Percentiles rank a stretch among this genome's conserved stretches.
Conservation (phyloP, 2,888 invertebrate species). For the Nemurella pictetii region DNA sequence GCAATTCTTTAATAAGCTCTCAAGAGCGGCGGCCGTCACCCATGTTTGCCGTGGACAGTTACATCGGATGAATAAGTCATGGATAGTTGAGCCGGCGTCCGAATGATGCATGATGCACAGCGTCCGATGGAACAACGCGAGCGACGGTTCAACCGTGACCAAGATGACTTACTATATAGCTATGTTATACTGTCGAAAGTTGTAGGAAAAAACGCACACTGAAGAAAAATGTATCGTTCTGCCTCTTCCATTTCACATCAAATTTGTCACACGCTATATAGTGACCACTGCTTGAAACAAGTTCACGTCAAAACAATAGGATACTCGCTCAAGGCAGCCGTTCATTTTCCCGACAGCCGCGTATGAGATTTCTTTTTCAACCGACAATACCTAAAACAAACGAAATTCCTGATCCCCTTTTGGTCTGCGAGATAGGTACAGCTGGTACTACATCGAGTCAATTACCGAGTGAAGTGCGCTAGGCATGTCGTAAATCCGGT, state of each 20-base stretch:
- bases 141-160: no score
- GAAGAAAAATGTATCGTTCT: not conserved
- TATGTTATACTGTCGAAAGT: not conserved
- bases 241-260: not conserved
- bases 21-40: not conserved
- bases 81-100: not conserved
- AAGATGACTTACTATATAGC: not conserved
- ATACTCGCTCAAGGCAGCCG: not conserved
- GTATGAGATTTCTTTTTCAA: not conserved
- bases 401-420: not conserved
- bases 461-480: not conserved
- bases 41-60: not conserved
- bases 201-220: not conserved
- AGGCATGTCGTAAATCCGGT: not conserved
- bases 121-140: not conserved
- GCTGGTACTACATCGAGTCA: no score
- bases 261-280: not conserved
- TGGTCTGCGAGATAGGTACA: no score
- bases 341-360: not conserved
- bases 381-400: not conserved
- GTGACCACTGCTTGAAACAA: not conserved
- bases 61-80: not conserved
- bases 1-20: not conserved
- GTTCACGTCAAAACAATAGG: not conserved
- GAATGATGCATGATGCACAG: not conserved